A percentile compares a stretch with the other conserved stretches of the same genome.
phyloP scores from a whole-genome alignment of 92 coral and sea anemone species.

The Phenganax marumi region DNA sequence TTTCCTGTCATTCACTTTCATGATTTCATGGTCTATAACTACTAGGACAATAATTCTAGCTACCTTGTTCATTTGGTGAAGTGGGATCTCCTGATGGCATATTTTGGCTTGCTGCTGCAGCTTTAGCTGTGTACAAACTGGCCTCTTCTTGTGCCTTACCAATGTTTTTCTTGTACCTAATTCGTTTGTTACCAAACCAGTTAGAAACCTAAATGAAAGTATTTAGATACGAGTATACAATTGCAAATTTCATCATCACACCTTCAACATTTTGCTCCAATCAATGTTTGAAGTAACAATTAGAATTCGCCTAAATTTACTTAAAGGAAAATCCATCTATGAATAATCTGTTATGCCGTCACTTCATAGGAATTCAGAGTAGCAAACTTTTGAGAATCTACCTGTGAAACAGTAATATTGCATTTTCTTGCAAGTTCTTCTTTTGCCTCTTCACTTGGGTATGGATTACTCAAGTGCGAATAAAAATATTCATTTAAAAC shows the following conservation, averaged over 20 bases:
- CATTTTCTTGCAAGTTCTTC: slow-evolving; percentile 97
- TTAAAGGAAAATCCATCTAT: neutral
- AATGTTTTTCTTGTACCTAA: slow-evolving; percentile 95
- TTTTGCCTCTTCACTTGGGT: slow-evolving; percentile 98
- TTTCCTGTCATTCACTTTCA: too few relatives aligned
- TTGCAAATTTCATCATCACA: neutral
- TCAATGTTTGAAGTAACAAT: neutral
- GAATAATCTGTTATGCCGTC: too few relatives aligned
- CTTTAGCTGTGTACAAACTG: slow-evolving; percentile 95
- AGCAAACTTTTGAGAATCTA: neutral
- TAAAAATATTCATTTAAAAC: slow-evolving; percentile 95
- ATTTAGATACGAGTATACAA: neutral
- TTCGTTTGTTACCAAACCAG: slow-evolving; percentile 99
- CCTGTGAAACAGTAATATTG: slow-evolving; percentile 99
- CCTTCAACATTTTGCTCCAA: neutral
- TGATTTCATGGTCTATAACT: too few relatives aligned
- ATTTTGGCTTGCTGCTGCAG: slow-evolving; percentile 68
- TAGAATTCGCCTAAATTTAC: neutral
- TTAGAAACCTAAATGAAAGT: slow-evolving; percentile 71
- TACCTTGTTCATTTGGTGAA: slow-evolving; percentile 89
- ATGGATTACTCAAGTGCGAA: slow-evolving; percentile 96
- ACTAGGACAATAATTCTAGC: too few relatives aligned
- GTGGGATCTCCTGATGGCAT: slow-evolving; percentile 64
- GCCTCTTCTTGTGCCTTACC: slow-evolving; percentile 99
- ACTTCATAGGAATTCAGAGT: neutral